phyloP scores from a whole-genome alignment of 1,140 invertebrate genomes.

The Cheumatopsyche charites region DNA sequence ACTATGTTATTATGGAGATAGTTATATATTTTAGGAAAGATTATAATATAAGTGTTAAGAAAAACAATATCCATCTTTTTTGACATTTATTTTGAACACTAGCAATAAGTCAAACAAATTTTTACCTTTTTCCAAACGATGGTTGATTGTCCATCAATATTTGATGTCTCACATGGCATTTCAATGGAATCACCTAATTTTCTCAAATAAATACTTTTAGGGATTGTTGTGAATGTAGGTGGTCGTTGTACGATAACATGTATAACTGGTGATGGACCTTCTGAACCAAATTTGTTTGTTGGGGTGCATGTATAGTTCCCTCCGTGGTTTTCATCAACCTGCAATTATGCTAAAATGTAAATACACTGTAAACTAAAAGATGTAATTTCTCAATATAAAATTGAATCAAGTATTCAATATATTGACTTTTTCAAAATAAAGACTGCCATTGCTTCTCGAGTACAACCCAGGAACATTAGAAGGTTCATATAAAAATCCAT shows the following conservation, averaged over 20 bases:
- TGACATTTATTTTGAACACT: no score
- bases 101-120: no score
- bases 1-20: no score
- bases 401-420: conserved; percentile 8
- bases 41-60: no score
- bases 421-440: conserved; percentile 76
- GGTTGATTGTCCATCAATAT: conserved; percentile 74
- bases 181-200: conserved; percentile 81
- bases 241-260: conserved; percentile 88
- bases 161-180: conserved; percentile 81
- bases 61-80: no score
- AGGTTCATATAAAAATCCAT: conserved; percentile 89
- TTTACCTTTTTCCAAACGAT: conserved; percentile 87
- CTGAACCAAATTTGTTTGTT: conserved; percentile 86
- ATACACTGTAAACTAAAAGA: conserved; percentile 16
- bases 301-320: conserved; percentile 91
- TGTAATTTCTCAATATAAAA: conserved; percentile 9
- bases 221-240: conserved; percentile 76
- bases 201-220: conserved; percentile 80
- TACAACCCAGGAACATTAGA: conserved; percentile 87
- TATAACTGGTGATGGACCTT: conserved; percentile 82
- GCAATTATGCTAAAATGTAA: conserved; percentile 43
- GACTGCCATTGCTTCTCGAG: conserved; percentile 84
- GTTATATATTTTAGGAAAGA: not conserved
- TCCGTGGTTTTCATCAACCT: conserved; percentile 76